Base-by-base conservation (phyloP, 2,888 invertebrate species). In the Macropis europaea region DNA sequence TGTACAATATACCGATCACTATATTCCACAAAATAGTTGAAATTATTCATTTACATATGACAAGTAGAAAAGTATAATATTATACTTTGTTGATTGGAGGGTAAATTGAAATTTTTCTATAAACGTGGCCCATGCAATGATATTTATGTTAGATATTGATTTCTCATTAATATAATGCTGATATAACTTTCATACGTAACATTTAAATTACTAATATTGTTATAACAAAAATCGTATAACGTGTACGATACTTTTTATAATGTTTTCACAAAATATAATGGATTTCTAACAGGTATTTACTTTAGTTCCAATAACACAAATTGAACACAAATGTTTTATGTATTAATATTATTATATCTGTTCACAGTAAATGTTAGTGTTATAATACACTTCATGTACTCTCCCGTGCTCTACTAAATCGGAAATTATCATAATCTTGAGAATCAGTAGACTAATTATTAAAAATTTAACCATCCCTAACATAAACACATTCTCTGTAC, bases 81-180 rank as follows among this genome's bases (percentile, higher is more conserved):
- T 71, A 69, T 71, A 61, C 56, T 71, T 69, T 69, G 54, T 54
- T 70, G 48, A 70, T 60, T 70, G 48, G 40, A 56, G 67, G 67
- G 68, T 60, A 68, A 68, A 68, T 70, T 54, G 24, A 68, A 54
- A 40, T 36, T 40, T 67, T 38, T 57, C 50, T 69, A 30, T n/a
- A 48, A 56, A 26, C 19, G 48, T 62, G 30, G 36, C 43, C 4
- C 15, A 48, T 54, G 24, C 42, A 57, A 24, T 57, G 36, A 52
- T 69, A 69, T 50, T 56, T 50, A 53, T 59, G 19, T 50, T 56
- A 5, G 28, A 54, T 42, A 22, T 19, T 48, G 32, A 56, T 50
- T 34, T 50, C 11, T 34, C 17, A 30, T n/a, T 36, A 19, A 64
- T 30, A 13, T 24, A 56, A 32, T 11, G 6, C 45, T 53, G 43